phyloP scores from a whole-genome alignment of 2,888 invertebrate genomes.

The Drosophila macrothrix region DNA sequence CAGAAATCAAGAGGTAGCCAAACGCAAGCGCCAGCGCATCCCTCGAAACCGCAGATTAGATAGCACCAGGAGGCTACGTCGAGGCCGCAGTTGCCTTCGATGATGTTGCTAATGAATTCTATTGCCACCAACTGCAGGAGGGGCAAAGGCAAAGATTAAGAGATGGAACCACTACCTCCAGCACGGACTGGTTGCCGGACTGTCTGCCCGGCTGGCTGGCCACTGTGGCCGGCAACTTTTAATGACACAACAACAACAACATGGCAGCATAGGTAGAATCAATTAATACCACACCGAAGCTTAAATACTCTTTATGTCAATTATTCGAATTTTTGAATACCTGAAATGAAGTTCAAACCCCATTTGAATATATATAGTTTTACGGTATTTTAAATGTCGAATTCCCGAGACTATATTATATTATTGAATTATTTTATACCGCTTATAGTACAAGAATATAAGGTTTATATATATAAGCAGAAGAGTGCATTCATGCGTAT shows the following conservation, averaged over 20 bases:
- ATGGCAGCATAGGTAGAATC: background rate
- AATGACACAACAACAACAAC: slow-evolving; percentile 64
- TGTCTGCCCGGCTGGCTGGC: slow-evolving; percentile 62
- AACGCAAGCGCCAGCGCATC: slow-evolving; percentile 50
- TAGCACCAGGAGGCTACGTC: slow-evolving; percentile 54
- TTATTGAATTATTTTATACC: background rate
- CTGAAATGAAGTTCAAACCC: background rate
- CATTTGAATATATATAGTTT: background rate
- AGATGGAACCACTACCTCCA: slow-evolving; percentile 1
- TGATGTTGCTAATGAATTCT: slow-evolving; percentile 77
- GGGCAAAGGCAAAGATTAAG: slow-evolving; percentile 16
- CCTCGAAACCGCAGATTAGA: slow-evolving; percentile 74
- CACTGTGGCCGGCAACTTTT: slow-evolving; percentile 55
- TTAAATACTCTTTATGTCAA: background rate
- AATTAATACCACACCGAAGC: background rate
- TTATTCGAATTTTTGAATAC: background rate
- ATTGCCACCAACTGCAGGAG: slow-evolving; percentile 59
- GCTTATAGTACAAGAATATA: background rate
- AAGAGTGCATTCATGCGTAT: background rate
- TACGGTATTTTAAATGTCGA: background rate
- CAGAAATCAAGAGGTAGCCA: slow-evolving; percentile 65
- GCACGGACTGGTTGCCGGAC: slow-evolving; percentile 52
- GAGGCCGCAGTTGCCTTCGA: slow-evolving; percentile 6
- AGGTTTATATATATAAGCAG: background rate
- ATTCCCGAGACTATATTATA: background rate